Base-by-base conservation (phyloP, 2,797 vertebrate species). In the Pterois miles region DNA sequence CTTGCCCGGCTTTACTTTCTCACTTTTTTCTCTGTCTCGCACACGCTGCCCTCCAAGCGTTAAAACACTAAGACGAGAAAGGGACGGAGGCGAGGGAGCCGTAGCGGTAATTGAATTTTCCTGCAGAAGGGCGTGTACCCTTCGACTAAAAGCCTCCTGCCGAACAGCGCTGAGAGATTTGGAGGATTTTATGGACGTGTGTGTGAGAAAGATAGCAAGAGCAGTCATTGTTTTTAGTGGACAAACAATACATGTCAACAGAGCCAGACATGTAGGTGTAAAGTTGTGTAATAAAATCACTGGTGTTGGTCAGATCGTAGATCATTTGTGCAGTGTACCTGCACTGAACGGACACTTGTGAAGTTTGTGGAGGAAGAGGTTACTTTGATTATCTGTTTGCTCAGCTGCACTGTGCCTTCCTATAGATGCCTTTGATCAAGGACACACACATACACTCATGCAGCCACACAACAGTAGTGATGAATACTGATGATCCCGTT, bases 331-430 rank as follows among this genome's bases (percentile, higher is more conserved):
- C 7, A 33, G 31, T 50, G 38, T 75, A 65, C 66, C 69, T 48
- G 58, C 33, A 2, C 6, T 23, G 8, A 67, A 69, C 2, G 8
- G 68, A 66, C 52, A 73, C 25, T 75, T 80, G 62, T 60, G 38
- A 77, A 58, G 63, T 85, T 83, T 84, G 71, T 57, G 58, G 65
- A 50, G 33, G 64, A 46, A 13, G 58, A 65, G 57, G 25, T 46
- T 74, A 69, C 78, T 83, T 89, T 85, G 53, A 89, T 89, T 85
- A 56, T 80, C 46, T 90, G 88, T 91, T 92, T 92, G 86, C 80
- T 79, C 81, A 89, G 89, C 84, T 93, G 88, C 31, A 53, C 70
- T 50, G 52, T 54, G 7, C 83, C 75, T 78, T 63, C 54, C 63
- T 73, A 76, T 82, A 57, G 75, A 84, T 58, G 77, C 65, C 80